phyloP scores from a whole-genome alignment of 2,797 vertebrate genomes.

The Sebastes nivosus region DNA sequence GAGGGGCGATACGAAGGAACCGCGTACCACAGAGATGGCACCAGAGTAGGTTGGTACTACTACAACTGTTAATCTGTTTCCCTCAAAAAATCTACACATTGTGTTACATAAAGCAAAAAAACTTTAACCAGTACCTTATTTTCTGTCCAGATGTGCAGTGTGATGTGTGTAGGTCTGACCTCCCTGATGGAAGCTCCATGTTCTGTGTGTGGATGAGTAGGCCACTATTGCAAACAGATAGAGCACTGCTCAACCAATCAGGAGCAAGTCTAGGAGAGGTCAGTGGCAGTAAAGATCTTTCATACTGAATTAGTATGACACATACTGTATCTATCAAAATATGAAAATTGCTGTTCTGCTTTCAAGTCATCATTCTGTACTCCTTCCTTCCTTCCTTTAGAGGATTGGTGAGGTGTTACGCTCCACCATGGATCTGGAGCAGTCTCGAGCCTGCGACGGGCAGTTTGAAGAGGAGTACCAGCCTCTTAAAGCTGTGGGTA shows the following conservation, averaged over 20 bases:
- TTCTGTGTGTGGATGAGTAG: conserved; percentile 92
- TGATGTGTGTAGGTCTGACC: conserved; percentile 81
- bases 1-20: conserved; percentile 86
- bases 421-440: conserved; percentile 86
- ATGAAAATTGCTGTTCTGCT: background rate
- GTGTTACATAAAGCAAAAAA: background rate
- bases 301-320: background rate
- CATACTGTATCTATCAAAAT: background rate
- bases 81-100: background rate
- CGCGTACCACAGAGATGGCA: conserved; percentile 91
- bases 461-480: conserved; percentile 88
- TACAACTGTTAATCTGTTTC: background rate
- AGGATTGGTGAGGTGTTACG: conserved; percentile 69
- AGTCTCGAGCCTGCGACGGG: conserved; percentile 88
- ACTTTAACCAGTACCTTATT: background rate
- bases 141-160: conserved; percentile 86
- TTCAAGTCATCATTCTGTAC: background rate
- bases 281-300: conserved; percentile 7
- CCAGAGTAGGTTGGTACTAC: conserved; percentile 82
- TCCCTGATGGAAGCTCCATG: conserved; percentile 76
- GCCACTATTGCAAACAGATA: conserved; percentile 66
- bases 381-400: conserved; percentile 35
- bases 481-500: conserved; percentile 87
- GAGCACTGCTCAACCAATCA: conserved; percentile 76
- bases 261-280: conserved; percentile 86